Evolutionary conservation across 2,888 invertebrate species (phyloP).

Genomic region (Crematogaster levior): DNA sequence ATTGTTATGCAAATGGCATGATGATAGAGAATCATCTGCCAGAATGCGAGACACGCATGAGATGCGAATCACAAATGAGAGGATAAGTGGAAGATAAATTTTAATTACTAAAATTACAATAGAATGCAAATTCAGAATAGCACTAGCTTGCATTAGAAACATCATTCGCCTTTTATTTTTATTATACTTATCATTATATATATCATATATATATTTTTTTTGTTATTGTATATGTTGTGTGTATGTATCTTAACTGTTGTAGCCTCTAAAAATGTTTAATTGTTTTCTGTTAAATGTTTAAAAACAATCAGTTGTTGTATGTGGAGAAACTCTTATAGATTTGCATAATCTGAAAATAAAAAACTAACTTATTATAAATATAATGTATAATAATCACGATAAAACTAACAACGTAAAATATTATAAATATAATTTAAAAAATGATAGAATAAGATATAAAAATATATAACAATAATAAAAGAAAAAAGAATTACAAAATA

Average conservation of each 20-base stretch:
- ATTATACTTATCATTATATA: neutral
- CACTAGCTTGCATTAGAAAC: neutral
- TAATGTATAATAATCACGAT: neutral
- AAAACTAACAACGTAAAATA: neutral
- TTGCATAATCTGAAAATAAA: neutral
- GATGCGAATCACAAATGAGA: neutral
- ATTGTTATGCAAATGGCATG: neutral
- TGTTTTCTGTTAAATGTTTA: neutral
- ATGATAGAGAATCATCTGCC: conserved; percentile 3
- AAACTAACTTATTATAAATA: neutral
- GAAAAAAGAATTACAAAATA: neutral
- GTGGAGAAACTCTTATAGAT: neutral
- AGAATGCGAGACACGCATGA: neutral
- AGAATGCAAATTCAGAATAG: neutral
- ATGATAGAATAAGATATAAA: neutral
- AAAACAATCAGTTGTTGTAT: neutral
- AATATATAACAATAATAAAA: neutral
- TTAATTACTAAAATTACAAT: conserved; percentile 5
- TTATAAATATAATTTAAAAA: neutral
- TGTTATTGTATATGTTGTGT: no score
- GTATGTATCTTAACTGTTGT: neutral
- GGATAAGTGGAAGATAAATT: neutral
- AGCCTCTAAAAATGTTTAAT: neutral
- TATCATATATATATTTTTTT: no score
- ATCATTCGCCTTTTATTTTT: neutral